phyloP scores from a whole-genome alignment of 1,140 invertebrate species.

The Agrypnia vestita region DNA sequence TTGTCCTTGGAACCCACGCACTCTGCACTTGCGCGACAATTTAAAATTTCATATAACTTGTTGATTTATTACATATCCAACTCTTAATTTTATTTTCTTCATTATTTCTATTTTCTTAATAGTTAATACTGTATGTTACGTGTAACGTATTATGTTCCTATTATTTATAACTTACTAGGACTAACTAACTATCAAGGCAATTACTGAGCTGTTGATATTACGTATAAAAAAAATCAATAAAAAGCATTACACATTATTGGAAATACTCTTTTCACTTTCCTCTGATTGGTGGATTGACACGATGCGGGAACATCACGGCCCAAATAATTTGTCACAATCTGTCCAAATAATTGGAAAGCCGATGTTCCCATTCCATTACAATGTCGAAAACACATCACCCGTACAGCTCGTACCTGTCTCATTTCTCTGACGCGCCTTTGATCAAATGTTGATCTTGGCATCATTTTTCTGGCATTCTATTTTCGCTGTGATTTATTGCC shows the following conservation, averaged over 20 bases:
- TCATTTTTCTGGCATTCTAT: neutral
- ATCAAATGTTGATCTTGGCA: slow-evolving; percentile 19
- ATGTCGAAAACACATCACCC: slow-evolving; percentile 4
- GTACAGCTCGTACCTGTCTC: slow-evolving; percentile 23
- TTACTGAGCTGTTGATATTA: no score
- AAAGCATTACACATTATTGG: neutral
- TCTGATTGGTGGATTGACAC: neutral
- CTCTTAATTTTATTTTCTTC: no score
- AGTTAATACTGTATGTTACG: no score
- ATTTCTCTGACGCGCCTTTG: neutral
- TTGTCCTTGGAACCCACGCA: no score
- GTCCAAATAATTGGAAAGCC: slow-evolving; percentile 21
- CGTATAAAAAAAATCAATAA: no score
- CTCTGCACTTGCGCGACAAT: no score
- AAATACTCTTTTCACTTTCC: neutral
- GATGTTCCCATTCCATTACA: neutral
- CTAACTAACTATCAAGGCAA: no score
- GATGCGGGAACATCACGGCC: slow-evolving; percentile 1
- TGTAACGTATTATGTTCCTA: no score
- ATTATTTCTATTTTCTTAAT: no score
- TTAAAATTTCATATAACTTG: no score
- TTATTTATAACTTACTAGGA: no score
- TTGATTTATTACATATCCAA: no score
- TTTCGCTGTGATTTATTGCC: neutral
- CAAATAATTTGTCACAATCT: slow-evolving; percentile 28